Evolutionary conservation across 2,888 invertebrate genomes (phyloP), one percentile per base, ranked within the genome.

Genomic region (Lasioglossum malachurum): DNA sequence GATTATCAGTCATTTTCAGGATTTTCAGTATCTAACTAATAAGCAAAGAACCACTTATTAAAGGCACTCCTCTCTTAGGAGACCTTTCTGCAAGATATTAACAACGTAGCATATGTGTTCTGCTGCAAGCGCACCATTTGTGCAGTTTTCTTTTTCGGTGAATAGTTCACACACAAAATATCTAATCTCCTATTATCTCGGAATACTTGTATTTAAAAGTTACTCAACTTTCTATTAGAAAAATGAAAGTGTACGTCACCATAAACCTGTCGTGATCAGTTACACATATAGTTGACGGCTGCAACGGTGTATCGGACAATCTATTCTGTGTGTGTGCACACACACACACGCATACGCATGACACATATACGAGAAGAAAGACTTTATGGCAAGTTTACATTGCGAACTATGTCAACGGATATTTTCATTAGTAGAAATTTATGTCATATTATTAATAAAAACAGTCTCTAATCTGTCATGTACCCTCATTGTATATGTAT

Each of bases 1-100:
- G 96, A 96, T 97, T 97, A 96, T 97, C 97, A 96, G 97, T 97
- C 97, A 97, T 97, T 96, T 95, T 96, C 95, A 86, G 83, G 38
- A 82, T 75, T 74, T 35, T 75, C 78, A 79, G 76, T 80, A 72
- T 67, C 53, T 83, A 79, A 79, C 78, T 81, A 81, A 67, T 78
- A 78, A 76, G 87, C 78, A 72, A 77, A 87, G 82, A 88, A 92
- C 86, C 88, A 90, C 90, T 92, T 90, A 90, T 90, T 87, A 90
- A 90, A 92, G 91, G 90, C 91, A 87, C 91, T 92, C 91, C 92
- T 86, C 90, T 92, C 90, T 92, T 93, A 94, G 92, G 94, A 94
- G 92, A 94, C 93, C 91, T 92, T 93, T 84, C 92, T 92, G 84
- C 93, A 91, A 87, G 92, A 92, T 91, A 91, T 94, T 89, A 92